Conservation (phyloP, 2,888 invertebrate genomes). For the Lasius fuliginosus region DNA sequence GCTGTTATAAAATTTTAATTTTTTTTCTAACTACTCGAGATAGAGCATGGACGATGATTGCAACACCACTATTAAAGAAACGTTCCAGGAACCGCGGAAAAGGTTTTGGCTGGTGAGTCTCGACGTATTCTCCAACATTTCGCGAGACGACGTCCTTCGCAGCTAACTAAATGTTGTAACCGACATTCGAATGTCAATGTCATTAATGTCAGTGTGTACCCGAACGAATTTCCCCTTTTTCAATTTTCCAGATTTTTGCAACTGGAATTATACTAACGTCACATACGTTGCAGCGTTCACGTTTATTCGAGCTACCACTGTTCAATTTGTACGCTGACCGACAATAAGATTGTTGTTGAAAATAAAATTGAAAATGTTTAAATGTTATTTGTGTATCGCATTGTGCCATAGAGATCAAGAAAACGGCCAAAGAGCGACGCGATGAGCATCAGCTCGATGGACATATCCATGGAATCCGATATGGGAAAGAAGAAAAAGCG, state of each 20-base stretch:
- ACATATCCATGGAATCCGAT: constrained; percentile 82
- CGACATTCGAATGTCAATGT: constrained; percentile 43
- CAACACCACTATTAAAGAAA: constrained; percentile 78
- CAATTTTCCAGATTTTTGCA: not conserved
- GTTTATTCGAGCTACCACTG: not conserved
- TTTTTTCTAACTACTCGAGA: not conserved
- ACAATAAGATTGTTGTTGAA: not conserved
- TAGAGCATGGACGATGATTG: constrained; percentile 74
- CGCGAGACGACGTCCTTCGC: not conserved
- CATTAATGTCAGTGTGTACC: not conserved
- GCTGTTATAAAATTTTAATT: not conserved
- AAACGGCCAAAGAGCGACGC: constrained; percentile 84
- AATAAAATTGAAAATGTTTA: not conserved
- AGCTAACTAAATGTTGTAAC: constrained; percentile 12
- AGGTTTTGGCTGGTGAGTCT: constrained; percentile 83
- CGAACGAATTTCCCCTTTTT: not conserved
- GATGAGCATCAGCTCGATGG: constrained; percentile 83
- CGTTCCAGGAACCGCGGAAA: constrained; percentile 82
- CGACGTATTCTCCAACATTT: not conserved
- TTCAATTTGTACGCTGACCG: not conserved
- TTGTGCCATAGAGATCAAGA: constrained; percentile 79
- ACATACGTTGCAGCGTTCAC: not conserved
- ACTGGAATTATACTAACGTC: not conserved
- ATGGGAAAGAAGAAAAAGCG: constrained; percentile 82
- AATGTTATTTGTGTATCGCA: not conserved